These are phyloP conservation scores for Anarrhichthys ocellatus DNA, from an alignment of 2,113 vertebrate species.

Conservation along the genomic window DNA sequence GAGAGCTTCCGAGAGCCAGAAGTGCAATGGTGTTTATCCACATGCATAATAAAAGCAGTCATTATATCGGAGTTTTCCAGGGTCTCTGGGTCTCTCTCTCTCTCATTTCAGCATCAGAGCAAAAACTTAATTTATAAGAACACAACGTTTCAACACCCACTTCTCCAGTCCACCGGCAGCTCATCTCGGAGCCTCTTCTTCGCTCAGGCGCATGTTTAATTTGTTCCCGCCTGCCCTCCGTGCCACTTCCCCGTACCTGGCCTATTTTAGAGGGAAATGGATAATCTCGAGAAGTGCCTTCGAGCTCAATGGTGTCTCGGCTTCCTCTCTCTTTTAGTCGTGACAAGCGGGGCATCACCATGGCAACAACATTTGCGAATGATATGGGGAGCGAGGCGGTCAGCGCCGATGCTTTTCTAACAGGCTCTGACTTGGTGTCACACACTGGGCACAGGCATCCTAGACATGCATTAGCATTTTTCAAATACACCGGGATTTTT, in stretches of 20 bases:
- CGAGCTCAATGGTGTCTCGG: conserved; percentile 46
- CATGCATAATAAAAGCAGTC: conserved; percentile 49
- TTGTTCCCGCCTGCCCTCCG: conserved; percentile 39
- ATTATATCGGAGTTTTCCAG: conserved; percentile 38
- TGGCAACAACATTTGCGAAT: conserved; percentile 72
- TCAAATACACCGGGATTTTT: not conserved
- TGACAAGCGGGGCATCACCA: conserved; percentile 74
- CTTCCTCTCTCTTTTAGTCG: conserved; percentile 57
- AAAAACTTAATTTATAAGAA: conserved; percentile 58
- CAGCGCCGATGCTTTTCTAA: conserved; percentile 50
- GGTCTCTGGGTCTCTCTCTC: conserved; percentile 16
- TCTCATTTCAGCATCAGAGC: conserved; percentile 32
- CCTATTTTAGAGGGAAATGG: conserved; percentile 64
- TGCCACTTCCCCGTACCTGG: conserved; percentile 40
- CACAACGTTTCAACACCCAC: conserved; percentile 44
- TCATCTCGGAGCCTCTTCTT: conserved; percentile 53
- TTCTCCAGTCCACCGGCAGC: conserved; percentile 38
- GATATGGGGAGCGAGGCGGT: conserved; percentile 53
- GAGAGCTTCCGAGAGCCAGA: conserved; percentile 18
- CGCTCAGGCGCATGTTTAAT: conserved; percentile 56
- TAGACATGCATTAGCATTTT: conserved; percentile 53
- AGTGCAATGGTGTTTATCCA: conserved; percentile 44
- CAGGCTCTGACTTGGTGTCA: conserved; percentile 65
- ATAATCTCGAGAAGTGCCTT: conserved; percentile 63
- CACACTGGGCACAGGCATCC: conserved; percentile 14